A percentile compares a stretch with the other conserved stretches of the same genome.
phyloP scores from a whole-genome alignment of 2,888 invertebrate genomes.

The Drosophila greeni region DNA sequence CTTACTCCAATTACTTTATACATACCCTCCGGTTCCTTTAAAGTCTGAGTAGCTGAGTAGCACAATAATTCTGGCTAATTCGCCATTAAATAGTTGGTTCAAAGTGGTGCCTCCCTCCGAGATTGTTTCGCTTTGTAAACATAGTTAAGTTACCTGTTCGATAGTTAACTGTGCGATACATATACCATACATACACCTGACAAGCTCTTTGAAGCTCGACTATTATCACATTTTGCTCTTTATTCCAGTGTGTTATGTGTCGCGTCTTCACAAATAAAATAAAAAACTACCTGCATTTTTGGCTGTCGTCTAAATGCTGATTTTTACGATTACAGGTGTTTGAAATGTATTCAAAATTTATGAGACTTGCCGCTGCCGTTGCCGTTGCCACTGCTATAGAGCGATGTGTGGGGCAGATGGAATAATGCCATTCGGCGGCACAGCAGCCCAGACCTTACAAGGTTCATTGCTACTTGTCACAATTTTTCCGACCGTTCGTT shows the following conservation, averaged over 20 bases:
- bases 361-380: conserved; percentile 49
- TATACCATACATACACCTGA: not conserved
- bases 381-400: conserved; percentile 4
- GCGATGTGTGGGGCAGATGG: conserved; percentile 28
- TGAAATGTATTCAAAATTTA: conserved; percentile 57
- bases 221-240: conserved; percentile 22
- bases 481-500: conserved; percentile 38
- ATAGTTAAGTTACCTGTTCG: conserved; percentile 32
- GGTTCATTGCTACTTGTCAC: conserved; percentile 72
- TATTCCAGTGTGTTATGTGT: conserved; percentile 20
- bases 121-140: conserved; percentile 9
- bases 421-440: conserved; percentile 33
- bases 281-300: conserved; percentile 14
- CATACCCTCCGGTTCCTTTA: conserved; percentile 4
- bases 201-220: conserved; percentile 21
- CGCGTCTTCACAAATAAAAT: not conserved
- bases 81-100: not conserved
- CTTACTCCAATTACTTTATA: not conserved
- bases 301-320: conserved; percentile 26
- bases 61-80: conserved; percentile 12
- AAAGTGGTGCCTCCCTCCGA: not conserved
- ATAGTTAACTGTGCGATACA: conserved; percentile 1
- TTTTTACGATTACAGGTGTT: conserved; percentile 33
- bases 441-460: conserved; percentile 63
- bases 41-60: conserved; percentile 12